These are phyloP conservation scores for Megalonaias nervosa DNA, from an alignment of 1,140 invertebrate species.

Conservation along the genomic window DNA sequence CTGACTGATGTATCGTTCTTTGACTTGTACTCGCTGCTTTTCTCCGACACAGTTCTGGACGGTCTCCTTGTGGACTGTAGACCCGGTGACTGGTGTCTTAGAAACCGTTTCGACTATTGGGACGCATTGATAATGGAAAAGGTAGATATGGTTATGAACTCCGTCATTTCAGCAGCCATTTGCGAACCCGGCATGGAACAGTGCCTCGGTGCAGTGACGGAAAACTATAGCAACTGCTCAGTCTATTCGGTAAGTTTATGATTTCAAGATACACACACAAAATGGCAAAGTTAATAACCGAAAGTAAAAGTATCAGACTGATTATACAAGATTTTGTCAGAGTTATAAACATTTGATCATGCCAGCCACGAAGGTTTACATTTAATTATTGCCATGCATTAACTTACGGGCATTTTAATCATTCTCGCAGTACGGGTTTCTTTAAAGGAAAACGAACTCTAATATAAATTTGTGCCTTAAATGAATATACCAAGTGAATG, in stretches of 20 bases:
- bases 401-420: no score
- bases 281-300: no score
- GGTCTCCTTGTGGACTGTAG: slow-evolving; percentile 17
- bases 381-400: no score
- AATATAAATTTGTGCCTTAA: no score
- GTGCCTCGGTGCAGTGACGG: background rate
- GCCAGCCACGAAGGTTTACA: no score
- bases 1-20: slow-evolving; percentile 30
- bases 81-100: slow-evolving; percentile 21
- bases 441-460: no score
- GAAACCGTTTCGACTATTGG: slow-evolving; percentile 33
- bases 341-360: no score
- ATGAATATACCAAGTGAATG: no score
- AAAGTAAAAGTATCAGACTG: no score
- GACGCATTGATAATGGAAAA: slow-evolving; percentile 18
- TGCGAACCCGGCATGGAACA: slow-evolving; percentile 3
- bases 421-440: no score
- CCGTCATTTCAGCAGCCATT: slow-evolving; percentile 18
- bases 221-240: slow-evolving; percentile 18
- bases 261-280: no score
- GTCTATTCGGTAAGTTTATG: slow-evolving; percentile 12
- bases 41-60: slow-evolving; percentile 23
- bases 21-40: slow-evolving; percentile 32
- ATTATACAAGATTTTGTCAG: no score
- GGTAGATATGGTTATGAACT: slow-evolving; percentile 27